phyloP scores from a whole-genome alignment of 2,797 vertebrate genomes.

The Emydoidea blandingii region DNA sequence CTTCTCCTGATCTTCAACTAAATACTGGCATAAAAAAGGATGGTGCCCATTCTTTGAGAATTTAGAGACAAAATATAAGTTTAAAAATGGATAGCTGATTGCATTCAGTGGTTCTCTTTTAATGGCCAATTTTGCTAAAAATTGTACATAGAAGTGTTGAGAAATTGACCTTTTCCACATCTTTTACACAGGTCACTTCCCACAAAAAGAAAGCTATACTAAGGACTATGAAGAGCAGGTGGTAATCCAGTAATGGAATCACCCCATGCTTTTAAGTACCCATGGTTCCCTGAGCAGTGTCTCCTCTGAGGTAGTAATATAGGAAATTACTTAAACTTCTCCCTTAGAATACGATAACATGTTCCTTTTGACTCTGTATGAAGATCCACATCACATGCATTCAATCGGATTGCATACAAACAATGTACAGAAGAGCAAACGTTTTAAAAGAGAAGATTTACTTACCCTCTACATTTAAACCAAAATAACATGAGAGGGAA shows the following conservation, averaged over 20 bases:
- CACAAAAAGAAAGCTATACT: not conserved
- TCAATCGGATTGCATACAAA: not conserved
- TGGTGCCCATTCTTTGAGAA: not conserved
- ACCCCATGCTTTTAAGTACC: not conserved
- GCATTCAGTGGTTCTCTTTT: not conserved
- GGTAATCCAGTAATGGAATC: not conserved
- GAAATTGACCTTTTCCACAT: not conserved
- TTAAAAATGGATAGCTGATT: not conserved
- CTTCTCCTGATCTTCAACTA: not conserved
- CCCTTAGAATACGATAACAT: not conserved
- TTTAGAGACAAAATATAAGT: not conserved
- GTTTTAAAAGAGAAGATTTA: not conserved
- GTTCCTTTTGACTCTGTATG: not conserved
- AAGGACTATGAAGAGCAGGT: not conserved
- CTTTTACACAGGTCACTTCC: not conserved
- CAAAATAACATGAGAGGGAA: fast-evolving
- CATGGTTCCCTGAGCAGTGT: fast-evolving
- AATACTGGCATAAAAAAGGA: not conserved
- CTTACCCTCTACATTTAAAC: not conserved
- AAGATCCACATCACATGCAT: fast-evolving
- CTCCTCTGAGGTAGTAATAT: not conserved
- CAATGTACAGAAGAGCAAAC: not conserved
- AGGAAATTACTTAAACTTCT: not conserved
- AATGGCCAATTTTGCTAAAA: not conserved
- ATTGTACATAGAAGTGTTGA: not conserved